Conservation (phyloP, 2,113 vertebrate genomes). For the Thamnophis sirtalis region DNA sequence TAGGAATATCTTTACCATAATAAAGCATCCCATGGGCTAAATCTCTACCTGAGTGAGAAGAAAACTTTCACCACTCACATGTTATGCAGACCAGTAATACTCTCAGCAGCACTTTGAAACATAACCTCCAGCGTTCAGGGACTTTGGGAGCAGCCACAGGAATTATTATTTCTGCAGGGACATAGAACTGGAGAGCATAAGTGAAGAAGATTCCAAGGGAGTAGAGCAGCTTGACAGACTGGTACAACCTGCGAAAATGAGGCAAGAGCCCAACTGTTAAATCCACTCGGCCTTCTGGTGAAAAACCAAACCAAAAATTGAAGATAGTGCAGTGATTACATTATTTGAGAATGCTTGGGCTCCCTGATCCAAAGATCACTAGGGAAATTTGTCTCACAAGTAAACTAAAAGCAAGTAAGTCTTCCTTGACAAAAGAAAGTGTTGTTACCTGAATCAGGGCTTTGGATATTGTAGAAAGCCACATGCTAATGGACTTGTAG, state of each 20-base stretch:
- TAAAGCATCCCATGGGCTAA: not conserved
- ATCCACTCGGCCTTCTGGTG: rapidly evolving
- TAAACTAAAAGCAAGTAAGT: not conserved
- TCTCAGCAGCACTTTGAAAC: constrained; percentile 78
- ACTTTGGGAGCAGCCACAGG: constrained; percentile 71
- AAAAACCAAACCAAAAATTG: not conserved
- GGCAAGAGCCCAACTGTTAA: not conserved
- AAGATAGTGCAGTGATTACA: not conserved
- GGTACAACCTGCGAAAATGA: constrained; percentile 79
- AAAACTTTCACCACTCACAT: constrained; percentile 75
- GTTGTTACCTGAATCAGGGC: not conserved
- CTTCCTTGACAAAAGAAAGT: not conserved
- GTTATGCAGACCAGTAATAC: constrained; percentile 79
- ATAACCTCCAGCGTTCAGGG: constrained; percentile 65
- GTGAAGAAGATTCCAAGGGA: constrained; percentile 92
- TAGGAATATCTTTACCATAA: not conserved
- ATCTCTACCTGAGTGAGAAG: not conserved
- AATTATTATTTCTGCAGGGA: constrained; percentile 88
- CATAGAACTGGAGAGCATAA: constrained; percentile 93
- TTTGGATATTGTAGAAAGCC: not conserved
- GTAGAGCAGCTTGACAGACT: constrained; percentile 92
- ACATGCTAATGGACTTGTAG: not conserved
- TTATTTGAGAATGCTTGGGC: not conserved
- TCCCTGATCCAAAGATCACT: not conserved
- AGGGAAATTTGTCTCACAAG: not conserved